Evolutionary conservation across 2,113 vertebrate species (phyloP).

Genomic region (Electrona antarctica): DNA sequence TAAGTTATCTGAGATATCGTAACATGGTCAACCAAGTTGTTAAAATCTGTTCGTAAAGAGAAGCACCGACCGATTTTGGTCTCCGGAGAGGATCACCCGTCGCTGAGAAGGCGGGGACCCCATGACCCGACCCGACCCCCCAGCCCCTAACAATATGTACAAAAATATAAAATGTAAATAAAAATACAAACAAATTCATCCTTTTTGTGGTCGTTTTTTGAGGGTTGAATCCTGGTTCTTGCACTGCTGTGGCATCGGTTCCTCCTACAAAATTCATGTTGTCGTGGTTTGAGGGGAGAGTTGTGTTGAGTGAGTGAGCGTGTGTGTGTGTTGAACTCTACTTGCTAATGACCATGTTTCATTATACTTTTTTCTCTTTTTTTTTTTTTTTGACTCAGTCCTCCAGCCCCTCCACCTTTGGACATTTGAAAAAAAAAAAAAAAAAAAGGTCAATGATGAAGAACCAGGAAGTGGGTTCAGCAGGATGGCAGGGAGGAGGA

Average conservation of each 20-base stretch:
- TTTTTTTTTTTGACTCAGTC: constrained; percentile 63
- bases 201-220: constrained; percentile 78
- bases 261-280: constrained; percentile 77
- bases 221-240: constrained; percentile 79
- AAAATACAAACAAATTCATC: constrained; percentile 98
- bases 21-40: constrained; percentile 89
- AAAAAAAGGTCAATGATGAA: constrained; percentile 61
- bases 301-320: neutral
- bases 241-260: constrained; percentile 71
- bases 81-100: constrained; percentile 81
- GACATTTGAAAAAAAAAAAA: constrained; percentile 45
- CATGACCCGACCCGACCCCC: constrained; percentile 82
- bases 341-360: constrained; percentile 88
- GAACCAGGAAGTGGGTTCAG: constrained; percentile 69
- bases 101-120: constrained; percentile 70
- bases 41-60: constrained; percentile 82
- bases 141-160: constrained; percentile 95
- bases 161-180: constrained; percentile 99
- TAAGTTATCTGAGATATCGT: constrained; percentile 81
- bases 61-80: constrained; percentile 88
- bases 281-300: constrained; percentile 58
- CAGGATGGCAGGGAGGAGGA: constrained; percentile 52
- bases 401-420: constrained; percentile 64
- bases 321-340: constrained; percentile 73
- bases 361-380: constrained; percentile 46